These are phyloP conservation scores for Catharus bicknelli DNA, from an alignment of 2,113 vertebrate species.

Conservation along the genomic window DNA sequence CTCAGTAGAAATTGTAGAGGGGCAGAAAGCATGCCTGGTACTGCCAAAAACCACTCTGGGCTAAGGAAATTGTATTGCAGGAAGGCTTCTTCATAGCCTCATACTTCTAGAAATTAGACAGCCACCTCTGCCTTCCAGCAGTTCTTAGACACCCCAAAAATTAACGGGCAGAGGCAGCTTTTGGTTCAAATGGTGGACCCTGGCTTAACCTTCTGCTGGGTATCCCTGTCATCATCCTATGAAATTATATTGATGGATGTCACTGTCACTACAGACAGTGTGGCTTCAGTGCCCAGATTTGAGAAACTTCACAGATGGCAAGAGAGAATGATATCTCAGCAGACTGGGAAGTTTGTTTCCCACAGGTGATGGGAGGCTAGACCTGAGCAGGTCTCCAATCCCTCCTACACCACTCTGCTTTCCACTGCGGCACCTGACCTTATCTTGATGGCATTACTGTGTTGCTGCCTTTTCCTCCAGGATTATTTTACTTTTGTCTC, in stretches of 20 bases:
- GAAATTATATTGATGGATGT: background rate
- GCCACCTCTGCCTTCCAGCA: background rate
- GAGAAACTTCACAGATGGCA: background rate
- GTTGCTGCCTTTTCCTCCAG: background rate
- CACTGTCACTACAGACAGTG: background rate
- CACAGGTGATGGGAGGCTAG: background rate
- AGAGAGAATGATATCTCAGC: background rate
- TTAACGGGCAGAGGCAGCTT: background rate
- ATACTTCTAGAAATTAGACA: background rate
- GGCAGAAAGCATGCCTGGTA: background rate
- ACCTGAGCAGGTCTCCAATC: background rate
- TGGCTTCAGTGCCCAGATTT: background rate
- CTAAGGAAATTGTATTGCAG: background rate
- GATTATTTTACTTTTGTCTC: background rate
- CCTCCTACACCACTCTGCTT: background rate
- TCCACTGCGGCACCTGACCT: background rate
- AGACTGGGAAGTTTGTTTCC: background rate
- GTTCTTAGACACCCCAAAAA: fast-evolving
- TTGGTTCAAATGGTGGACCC: background rate
- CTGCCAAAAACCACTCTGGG: background rate
- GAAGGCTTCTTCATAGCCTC: background rate
- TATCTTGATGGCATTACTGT: background rate
- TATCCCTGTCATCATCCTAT: background rate
- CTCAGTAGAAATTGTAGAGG: background rate
- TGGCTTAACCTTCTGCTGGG: background rate